Conservation (phyloP, 2,888 invertebrate species). For the Drosophila yooni region DNA sequence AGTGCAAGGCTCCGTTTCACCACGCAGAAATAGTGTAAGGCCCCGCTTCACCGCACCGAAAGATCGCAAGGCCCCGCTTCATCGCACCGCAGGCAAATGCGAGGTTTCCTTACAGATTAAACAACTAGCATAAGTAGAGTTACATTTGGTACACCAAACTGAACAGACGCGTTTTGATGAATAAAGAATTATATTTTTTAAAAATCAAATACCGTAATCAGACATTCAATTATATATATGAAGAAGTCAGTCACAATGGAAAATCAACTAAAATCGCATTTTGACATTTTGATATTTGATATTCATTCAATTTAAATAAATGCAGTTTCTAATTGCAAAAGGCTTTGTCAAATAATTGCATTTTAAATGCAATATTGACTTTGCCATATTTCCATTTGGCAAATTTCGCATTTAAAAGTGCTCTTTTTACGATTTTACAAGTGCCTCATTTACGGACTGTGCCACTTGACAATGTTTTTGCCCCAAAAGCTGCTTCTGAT, state of each 20-base stretch:
- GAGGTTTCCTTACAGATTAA: too few relatives aligned
- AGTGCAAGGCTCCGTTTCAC: too few relatives aligned
- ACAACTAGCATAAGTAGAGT: too few relatives aligned
- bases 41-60: too few relatives aligned
- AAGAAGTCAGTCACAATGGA: background rate
- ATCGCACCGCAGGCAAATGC: too few relatives aligned
- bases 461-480: slow-evolving; percentile 24
- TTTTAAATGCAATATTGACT: slow-evolving; percentile 25
- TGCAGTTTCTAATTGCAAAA: background rate
- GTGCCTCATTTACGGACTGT: slow-evolving; percentile 37
- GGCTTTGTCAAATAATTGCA: background rate
- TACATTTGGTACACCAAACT: too few relatives aligned
- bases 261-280: background rate
- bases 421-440: slow-evolving; percentile 24
- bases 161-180: too few relatives aligned
- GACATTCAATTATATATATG: too few relatives aligned
- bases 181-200: too few relatives aligned
- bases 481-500: slow-evolving; percentile 31
- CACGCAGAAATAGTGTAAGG: too few relatives aligned
- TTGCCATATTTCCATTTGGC: background rate
- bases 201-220: too few relatives aligned
- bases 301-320: background rate
- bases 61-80: too few relatives aligned
- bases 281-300: background rate
- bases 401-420: slow-evolving; percentile 14